These are phyloP conservation scores for Zophobas morio DNA, from an alignment of 1,140 invertebrate species.

Conservation along the genomic window DNA sequence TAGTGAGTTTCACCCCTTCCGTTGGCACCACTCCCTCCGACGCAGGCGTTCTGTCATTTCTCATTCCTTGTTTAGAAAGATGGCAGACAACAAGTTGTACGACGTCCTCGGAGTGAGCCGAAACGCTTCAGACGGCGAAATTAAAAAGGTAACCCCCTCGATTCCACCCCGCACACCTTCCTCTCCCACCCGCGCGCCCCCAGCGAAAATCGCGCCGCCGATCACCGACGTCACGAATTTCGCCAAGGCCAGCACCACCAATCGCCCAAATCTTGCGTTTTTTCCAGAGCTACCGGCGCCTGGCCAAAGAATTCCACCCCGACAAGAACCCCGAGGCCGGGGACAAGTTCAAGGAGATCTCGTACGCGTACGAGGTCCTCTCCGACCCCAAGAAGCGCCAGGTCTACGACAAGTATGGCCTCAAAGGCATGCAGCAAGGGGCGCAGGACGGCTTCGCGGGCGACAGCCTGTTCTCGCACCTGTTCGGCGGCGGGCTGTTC, in stretches of 20 bases:
- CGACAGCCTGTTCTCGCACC: constrained; percentile 77
- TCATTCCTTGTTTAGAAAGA: constrained; percentile 67
- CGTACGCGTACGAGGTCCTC: constrained; percentile 89
- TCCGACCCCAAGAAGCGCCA: constrained; percentile 80
- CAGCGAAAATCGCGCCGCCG: not conserved
- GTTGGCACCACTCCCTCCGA: no score
- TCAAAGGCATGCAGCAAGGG: constrained; percentile 86
- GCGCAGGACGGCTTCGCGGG: constrained; percentile 72
- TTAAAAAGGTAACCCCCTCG: constrained; percentile 83
- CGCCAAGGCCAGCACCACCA: constrained; percentile 43
- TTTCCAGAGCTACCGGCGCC: constrained; percentile 82
- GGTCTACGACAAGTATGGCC: constrained; percentile 82
- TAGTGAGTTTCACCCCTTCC: no score
- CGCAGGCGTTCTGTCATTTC: constrained; percentile 35
- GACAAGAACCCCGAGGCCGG: constrained; percentile 89
- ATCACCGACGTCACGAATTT: constrained; percentile 15
- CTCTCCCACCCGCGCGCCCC: not conserved
- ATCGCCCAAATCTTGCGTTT: constrained; percentile 20
- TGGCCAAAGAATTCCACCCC: constrained; percentile 91
- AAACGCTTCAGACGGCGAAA: constrained; percentile 84
- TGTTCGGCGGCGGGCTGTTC: constrained; percentile 77
- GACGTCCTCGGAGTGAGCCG: constrained; percentile 84
- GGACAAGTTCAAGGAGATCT: constrained; percentile 92
- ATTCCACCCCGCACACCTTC: not conserved
- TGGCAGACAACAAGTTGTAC: constrained; percentile 87